Evolutionary conservation across 2,888 invertebrate species (phyloP).

Genomic region (Watsonalla cultraria): DNA sequence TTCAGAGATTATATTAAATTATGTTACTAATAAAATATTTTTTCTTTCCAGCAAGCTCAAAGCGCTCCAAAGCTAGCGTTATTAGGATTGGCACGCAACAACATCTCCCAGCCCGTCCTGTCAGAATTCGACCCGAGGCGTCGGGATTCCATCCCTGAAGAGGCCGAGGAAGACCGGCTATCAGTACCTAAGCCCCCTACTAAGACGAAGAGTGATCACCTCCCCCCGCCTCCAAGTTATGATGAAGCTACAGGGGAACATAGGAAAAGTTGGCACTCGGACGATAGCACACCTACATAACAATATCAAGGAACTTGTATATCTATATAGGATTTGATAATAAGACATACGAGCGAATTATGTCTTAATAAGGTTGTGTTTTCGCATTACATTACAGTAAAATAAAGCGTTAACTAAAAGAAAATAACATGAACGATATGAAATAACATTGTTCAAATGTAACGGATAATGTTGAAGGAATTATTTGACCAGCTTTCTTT

Average conservation of each 20-base stretch:
- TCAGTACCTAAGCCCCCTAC: conserved; percentile 43
- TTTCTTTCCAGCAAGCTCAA: conserved; percentile 72
- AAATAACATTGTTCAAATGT: too few relatives aligned
- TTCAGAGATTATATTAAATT: too few relatives aligned
- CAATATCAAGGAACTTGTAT: not conserved
- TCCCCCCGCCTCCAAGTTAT: conserved; percentile 63
- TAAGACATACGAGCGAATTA: too few relatives aligned
- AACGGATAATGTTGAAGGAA: too few relatives aligned
- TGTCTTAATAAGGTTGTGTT: not conserved
- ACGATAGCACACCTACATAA: conserved; percentile 71
- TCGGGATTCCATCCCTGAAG: conserved; percentile 82
- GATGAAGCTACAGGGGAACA: conserved; percentile 63
- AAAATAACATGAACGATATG: too few relatives aligned
- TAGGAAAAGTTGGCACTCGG: conserved; percentile 75
- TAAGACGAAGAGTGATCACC: conserved; percentile 58
- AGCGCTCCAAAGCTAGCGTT: conserved; percentile 81
- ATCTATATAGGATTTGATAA: too few relatives aligned
- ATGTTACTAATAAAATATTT: too few relatives aligned
- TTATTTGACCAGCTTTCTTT: too few relatives aligned
- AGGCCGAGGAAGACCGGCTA: conserved; percentile 70
- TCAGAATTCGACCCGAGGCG: conserved; percentile 77
- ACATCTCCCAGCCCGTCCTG: conserved; percentile 80
- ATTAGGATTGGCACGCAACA: conserved; percentile 70
- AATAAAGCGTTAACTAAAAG: too few relatives aligned
- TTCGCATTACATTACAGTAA: too few relatives aligned